These are phyloP conservation scores for Amblyjoppa proteus DNA, from an alignment of 2,888 invertebrate genomes.

Conservation along the genomic window DNA sequence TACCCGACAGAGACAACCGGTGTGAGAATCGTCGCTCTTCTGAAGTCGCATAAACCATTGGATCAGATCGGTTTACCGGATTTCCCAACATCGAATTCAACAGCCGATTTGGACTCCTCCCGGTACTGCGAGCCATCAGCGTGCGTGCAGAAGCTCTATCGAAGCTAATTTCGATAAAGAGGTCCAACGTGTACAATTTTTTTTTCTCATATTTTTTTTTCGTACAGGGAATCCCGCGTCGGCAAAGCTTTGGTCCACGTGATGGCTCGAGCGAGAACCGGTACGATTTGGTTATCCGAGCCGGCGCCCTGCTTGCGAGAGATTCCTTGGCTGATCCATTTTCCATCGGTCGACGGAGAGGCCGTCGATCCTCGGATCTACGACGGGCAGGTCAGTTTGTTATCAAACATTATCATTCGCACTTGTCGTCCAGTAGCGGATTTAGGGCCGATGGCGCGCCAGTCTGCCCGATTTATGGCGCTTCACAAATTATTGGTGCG, in stretches of 20 bases:
- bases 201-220: background rate
- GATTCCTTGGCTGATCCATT: constrained; percentile 72
- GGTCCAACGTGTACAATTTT: background rate
- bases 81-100: constrained; percentile 62
- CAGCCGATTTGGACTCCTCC: background rate
- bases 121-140: constrained; percentile 38
- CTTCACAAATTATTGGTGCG: too few species aligned
- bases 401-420: background rate
- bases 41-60: constrained; percentile 74
- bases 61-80: constrained; percentile 74
- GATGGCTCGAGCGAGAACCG: constrained; percentile 74
- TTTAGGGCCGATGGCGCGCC: too few species aligned
- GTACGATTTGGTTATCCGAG: constrained; percentile 78
- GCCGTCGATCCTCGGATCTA: constrained; percentile 56
- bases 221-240: constrained; percentile 67
- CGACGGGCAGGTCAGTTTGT: constrained; percentile 37
- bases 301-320: constrained; percentile 75
- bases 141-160: constrained; percentile 16
- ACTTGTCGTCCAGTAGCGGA: background rate
- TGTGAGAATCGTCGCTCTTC: constrained; percentile 78
- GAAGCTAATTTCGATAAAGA: too few species aligned
- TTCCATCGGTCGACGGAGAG: constrained; percentile 58
- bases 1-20: constrained; percentile 73
- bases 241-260: constrained; percentile 76
- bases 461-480: too few species aligned